Percentiles rank a stretch among this genome's conserved stretches.
Conservation (phyloP, 2,113 vertebrate species). For the Oryzias celebensis region DNA sequence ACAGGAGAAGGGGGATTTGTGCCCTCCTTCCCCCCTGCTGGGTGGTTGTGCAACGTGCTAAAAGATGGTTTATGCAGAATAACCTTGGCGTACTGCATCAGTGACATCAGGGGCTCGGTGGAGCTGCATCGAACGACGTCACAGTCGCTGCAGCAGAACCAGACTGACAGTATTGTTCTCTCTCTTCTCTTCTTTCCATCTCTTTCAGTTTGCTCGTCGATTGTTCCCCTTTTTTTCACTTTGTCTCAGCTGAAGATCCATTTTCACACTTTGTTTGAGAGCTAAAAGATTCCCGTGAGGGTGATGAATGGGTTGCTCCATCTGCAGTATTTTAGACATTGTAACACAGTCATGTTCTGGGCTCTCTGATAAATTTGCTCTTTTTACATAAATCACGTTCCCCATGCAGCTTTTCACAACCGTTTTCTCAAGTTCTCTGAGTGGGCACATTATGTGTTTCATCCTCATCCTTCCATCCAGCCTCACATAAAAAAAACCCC, state of each 20-base stretch:
- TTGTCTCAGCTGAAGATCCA: slow-evolving; percentile 36
- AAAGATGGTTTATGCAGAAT: slow-evolving; percentile 59
- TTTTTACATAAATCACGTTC: slow-evolving; percentile 20
- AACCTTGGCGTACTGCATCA: slow-evolving; percentile 78
- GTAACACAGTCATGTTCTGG: slow-evolving; percentile 16
- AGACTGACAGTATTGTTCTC: slow-evolving; percentile 32
- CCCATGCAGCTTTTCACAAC: slow-evolving; percentile 6
- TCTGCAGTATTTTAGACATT: slow-evolving; percentile 17
- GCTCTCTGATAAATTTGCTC: slow-evolving; percentile 4
- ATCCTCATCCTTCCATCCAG: slow-evolving; percentile 12
- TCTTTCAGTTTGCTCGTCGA: background rate
- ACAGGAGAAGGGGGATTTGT: slow-evolving; percentile 6
- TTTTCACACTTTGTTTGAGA: slow-evolving; percentile 20
- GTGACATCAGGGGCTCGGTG: slow-evolving; percentile 68
- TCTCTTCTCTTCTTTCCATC: background rate
- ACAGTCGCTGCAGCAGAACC: slow-evolving; percentile 66
- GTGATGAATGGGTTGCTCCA: slow-evolving; percentile 22
- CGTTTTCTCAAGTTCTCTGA: slow-evolving; percentile 28
- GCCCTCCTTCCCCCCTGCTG: slow-evolving; percentile 17
- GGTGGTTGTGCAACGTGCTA: slow-evolving; percentile 37
- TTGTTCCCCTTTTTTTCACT: slow-evolving; percentile 20
- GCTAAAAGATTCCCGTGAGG: slow-evolving; percentile 6
- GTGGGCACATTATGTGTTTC: background rate
- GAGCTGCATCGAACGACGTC: slow-evolving; percentile 64
- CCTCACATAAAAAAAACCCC: slow-evolving; percentile 34